Percentiles rank a stretch among this genome's conserved stretches.
phyloP scores from a whole-genome alignment of 2,113 vertebrate genomes.

The Coregonus clupeaformis region DNA sequence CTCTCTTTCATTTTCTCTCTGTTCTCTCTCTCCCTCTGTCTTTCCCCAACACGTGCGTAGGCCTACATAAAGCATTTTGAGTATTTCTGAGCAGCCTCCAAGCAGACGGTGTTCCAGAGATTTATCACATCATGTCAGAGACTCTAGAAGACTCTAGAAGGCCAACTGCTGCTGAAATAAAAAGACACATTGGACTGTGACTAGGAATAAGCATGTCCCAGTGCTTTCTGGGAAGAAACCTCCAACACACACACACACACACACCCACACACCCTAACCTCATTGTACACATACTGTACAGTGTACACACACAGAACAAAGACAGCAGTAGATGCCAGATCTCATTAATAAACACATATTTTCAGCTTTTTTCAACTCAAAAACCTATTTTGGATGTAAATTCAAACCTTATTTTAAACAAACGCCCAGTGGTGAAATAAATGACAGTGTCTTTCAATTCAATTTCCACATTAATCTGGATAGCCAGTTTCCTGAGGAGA shows the following conservation, averaged over 20 bases:
- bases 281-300: too few relatives aligned
- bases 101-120: constrained; percentile 52
- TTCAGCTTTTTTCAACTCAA: too few relatives aligned
- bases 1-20: neutral
- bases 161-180: constrained; percentile 37
- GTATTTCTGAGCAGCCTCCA: constrained; percentile 42
- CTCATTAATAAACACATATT: constrained; percentile 38
- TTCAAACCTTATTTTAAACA: too few relatives aligned
- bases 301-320: constrained; percentile 32
- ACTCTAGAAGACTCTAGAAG: constrained; percentile 20
- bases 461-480: too few relatives aligned
- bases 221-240: constrained; percentile 42
- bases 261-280: constrained; percentile 2
- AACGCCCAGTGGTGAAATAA: too few relatives aligned
- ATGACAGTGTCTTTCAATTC: too few relatives aligned
- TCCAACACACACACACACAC: too few relatives aligned
- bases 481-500: too few relatives aligned
- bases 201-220: constrained; percentile 46
- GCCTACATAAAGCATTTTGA: constrained; percentile 24
- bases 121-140: constrained; percentile 53
- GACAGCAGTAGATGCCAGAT: constrained; percentile 35
- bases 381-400: too few relatives aligned
- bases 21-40: neutral
- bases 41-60: constrained; percentile 36
- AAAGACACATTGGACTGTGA: constrained; percentile 32